These are phyloP conservation scores for Plumapathes pennacea DNA, from an alignment of 92 coral and sea anemone genomes.

Conservation along the genomic window DNA sequence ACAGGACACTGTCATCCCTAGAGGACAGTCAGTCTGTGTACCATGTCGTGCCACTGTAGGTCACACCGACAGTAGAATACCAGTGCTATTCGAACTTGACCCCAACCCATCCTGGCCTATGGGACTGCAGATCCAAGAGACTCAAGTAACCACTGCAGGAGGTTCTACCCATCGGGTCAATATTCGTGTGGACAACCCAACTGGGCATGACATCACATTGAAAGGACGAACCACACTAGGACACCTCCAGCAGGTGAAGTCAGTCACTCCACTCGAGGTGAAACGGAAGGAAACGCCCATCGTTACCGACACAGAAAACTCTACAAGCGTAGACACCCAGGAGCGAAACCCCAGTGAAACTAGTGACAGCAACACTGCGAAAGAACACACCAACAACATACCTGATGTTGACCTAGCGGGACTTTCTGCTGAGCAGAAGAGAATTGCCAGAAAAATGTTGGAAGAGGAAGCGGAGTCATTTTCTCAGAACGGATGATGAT, in stretches of 20 bases:
- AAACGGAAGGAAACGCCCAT: constrained; percentile 1
- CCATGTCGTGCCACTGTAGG: constrained; percentile 59
- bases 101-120: constrained; percentile 33
- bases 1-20: constrained; percentile 40
- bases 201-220: constrained; percentile 40
- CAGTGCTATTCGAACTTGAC: constrained; percentile 67
- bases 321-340: background rate
- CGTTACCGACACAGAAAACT: background rate
- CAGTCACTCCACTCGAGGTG: constrained; percentile 51
- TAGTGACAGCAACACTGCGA: background rate
- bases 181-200: constrained; percentile 37
- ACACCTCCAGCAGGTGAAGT: constrained; percentile 41
- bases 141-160: constrained; percentile 32
- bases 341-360: background rate
- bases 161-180: constrained; percentile 43
- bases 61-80: constrained; percentile 21
- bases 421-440: constrained; percentile 30
- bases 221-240: constrained; percentile 46
- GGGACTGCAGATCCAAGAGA: constrained; percentile 50
- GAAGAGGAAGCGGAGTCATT: constrained; percentile 58
- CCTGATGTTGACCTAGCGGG: constrained; percentile 41
- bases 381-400: constrained; percentile 14
- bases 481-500: constrained; percentile 40
- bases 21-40: constrained; percentile 27
- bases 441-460: constrained; percentile 43